Conservation (phyloP, 2,797 vertebrate species). For the Alosa sapidissima region DNA sequence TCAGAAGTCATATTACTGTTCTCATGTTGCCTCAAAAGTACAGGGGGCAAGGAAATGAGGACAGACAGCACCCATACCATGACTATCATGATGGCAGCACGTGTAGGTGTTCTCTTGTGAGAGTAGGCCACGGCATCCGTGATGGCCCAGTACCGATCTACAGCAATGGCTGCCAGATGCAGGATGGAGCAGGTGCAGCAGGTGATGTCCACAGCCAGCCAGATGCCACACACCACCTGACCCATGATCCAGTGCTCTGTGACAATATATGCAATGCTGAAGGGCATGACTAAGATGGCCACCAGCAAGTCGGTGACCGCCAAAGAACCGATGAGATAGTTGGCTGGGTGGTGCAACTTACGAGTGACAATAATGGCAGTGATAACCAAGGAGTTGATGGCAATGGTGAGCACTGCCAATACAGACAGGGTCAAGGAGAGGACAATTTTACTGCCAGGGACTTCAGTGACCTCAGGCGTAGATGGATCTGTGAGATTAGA, state of each 20-base stretch:
- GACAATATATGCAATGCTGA: constrained; percentile 93
- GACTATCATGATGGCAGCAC: constrained; percentile 87
- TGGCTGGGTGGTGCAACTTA: constrained; percentile 95
- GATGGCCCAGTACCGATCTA: constrained; percentile 93
- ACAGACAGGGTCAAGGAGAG: constrained; percentile 88
- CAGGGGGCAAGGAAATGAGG: constrained; percentile 90
- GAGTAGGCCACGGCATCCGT: constrained; percentile 96
- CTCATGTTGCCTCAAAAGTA: constrained; percentile 89
- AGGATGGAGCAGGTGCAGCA: constrained; percentile 97
- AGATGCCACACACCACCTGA: constrained; percentile 89
- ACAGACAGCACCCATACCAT: constrained; percentile 94
- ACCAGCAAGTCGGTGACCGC: constrained; percentile 96
- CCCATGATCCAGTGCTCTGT: constrained; percentile 95
- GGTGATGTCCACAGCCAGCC: constrained; percentile 92
- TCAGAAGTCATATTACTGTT: constrained; percentile 52
- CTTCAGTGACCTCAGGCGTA: constrained; percentile 74
- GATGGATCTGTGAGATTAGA: constrained; percentile 44
- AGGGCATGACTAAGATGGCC: constrained; percentile 97
- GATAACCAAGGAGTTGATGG: constrained; percentile 96
- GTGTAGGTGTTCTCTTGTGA: constrained; percentile 87
- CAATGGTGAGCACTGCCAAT: constrained; percentile 87
- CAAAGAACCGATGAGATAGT: constrained; percentile 96
- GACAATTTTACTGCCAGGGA: constrained; percentile 82
- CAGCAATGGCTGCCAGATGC: constrained; percentile 91
- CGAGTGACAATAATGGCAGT: constrained; percentile 93